A percentile compares a stretch with the other conserved stretches of the same genome.
These are phyloP conservation scores for Microctenopoma lineatum DNA, from an alignment of 2,797 vertebrate species.

Conservation along the genomic window DNA sequence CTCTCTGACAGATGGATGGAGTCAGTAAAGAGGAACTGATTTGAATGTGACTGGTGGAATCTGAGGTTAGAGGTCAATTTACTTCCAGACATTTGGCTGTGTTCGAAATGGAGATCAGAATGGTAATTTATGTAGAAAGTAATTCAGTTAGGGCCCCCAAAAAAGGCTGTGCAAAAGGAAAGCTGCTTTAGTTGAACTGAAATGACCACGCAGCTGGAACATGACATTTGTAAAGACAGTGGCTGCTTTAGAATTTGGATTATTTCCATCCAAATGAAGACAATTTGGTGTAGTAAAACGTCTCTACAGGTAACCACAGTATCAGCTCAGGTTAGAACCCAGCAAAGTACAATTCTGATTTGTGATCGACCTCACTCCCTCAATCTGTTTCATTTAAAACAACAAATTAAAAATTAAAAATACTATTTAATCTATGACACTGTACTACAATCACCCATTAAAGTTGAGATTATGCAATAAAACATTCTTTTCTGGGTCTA, in stretches of 20 bases:
- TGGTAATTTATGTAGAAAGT: slow-evolving; percentile 15
- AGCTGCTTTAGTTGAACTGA: slow-evolving; percentile 27
- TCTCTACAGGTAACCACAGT: slow-evolving; percentile 15
- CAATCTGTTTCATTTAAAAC: not conserved
- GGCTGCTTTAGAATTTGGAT: slow-evolving; percentile 42
- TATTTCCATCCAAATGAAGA: slow-evolving; percentile 29
- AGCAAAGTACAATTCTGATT: slow-evolving; percentile 5
- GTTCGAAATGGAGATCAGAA: slow-evolving; percentile 43
- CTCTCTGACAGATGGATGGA: slow-evolving; percentile 60
- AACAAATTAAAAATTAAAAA: not conserved
- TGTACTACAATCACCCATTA: slow-evolving; percentile 8
- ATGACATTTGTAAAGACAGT: not conserved
- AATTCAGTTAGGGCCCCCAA: not conserved
- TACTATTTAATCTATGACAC: not conserved
- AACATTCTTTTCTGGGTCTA: not conserved
- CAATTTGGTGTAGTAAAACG: slow-evolving; percentile 14
- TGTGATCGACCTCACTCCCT: slow-evolving; percentile 1
- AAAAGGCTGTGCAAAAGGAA: slow-evolving; percentile 19
- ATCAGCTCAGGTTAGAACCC: slow-evolving; percentile 1
- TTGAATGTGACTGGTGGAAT: slow-evolving; percentile 51
- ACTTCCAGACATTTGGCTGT: slow-evolving; percentile 48
- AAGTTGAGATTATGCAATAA: not conserved
- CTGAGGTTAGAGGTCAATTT: slow-evolving; percentile 58
- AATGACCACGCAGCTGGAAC: slow-evolving; percentile 39
- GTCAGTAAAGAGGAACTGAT: slow-evolving; percentile 34